Evolutionary conservation across 1,140 invertebrate species (phyloP).

Genomic region (Epicauta chinensis): DNA sequence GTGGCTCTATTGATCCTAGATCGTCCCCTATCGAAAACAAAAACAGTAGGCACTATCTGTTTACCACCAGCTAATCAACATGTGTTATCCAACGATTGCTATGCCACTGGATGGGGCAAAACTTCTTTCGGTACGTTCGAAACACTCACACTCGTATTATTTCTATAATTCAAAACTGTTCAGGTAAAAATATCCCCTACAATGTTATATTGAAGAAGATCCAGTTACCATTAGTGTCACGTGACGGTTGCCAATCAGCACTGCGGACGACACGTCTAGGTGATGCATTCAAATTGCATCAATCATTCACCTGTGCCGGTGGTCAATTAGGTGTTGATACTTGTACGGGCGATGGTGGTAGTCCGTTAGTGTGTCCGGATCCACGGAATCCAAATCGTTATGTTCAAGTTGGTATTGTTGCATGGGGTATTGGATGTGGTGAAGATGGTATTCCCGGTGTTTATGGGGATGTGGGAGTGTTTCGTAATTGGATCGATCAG

Average conservation of each 20-base stretch:
- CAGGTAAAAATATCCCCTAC: conserved; percentile 35
- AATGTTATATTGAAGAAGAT: conserved; percentile 46
- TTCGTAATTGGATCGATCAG: conserved; percentile 56
- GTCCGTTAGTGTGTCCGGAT: conserved; percentile 47
- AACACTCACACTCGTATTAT: conserved; percentile 43
- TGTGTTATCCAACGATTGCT: conserved; percentile 43
- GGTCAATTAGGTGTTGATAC: conserved; percentile 53
- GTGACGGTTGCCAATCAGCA: conserved; percentile 36
- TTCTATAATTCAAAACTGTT: not conserved
- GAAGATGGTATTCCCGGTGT: conserved; percentile 57
- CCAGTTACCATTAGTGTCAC: conserved; percentile 39
- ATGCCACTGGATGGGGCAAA: conserved; percentile 54
- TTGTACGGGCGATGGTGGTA: conserved; percentile 57
- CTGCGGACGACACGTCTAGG: conserved; percentile 43
- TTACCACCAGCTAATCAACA: conserved; percentile 46
- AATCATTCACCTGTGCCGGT: conserved; percentile 49
- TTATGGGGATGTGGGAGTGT: conserved; percentile 55
- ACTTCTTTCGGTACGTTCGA: conserved; percentile 46
- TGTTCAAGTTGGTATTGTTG: conserved; percentile 53
- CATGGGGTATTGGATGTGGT: conserved; percentile 55
- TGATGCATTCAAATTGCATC: conserved; percentile 41
- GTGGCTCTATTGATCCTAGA: conserved; percentile 56
- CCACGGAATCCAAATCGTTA: conserved; percentile 40
- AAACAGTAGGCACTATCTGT: conserved; percentile 64
- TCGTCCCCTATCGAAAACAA: conserved; percentile 46